Evolutionary conservation across 2,797 vertebrate species (phyloP).

Genomic region (Sebastiscus albofasciatus): DNA sequence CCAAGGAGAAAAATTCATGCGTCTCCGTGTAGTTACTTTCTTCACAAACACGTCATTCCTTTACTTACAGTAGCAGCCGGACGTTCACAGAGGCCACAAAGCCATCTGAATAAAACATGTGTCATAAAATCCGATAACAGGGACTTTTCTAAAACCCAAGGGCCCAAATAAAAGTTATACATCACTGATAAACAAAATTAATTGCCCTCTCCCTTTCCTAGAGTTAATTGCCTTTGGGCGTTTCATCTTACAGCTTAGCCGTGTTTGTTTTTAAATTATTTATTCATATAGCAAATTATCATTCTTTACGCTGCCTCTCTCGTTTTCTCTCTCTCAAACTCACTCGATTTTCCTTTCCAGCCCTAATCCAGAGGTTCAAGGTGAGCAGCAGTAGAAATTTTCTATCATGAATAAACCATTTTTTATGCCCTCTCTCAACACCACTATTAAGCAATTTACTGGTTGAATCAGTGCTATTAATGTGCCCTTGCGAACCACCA

Average conservation of each 20-base stretch:
- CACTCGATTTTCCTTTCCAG: slow-evolving; percentile 4
- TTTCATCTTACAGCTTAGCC: slow-evolving; percentile 41
- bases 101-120: slow-evolving; percentile 51
- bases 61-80: slow-evolving; percentile 18
- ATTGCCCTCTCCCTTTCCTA: slow-evolving; percentile 59
- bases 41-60: slow-evolving; percentile 13
- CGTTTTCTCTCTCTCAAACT: neutral
- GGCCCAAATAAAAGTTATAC: slow-evolving; percentile 54
- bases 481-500: neutral
- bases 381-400: slow-evolving; percentile 39
- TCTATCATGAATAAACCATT: slow-evolving; percentile 61
- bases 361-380: slow-evolving; percentile 41
- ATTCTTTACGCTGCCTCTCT: slow-evolving; percentile 28
- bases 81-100: slow-evolving; percentile 34
- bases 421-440: slow-evolving; percentile 2
- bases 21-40: neutral
- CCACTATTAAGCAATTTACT: slow-evolving; percentile 34
- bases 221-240: slow-evolving; percentile 64
- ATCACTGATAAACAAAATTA: slow-evolving; percentile 68
- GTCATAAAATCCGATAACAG: slow-evolving; percentile 47
- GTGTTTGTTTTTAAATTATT: slow-evolving; percentile 60
- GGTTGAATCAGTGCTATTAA: slow-evolving; percentile 19
- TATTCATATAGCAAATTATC: slow-evolving; percentile 58
- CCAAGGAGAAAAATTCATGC: neutral
- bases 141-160: slow-evolving; percentile 39